These are phyloP conservation scores for Drosophila leonis DNA, from an alignment of 2,888 invertebrate genomes.

Conservation along the genomic window DNA sequence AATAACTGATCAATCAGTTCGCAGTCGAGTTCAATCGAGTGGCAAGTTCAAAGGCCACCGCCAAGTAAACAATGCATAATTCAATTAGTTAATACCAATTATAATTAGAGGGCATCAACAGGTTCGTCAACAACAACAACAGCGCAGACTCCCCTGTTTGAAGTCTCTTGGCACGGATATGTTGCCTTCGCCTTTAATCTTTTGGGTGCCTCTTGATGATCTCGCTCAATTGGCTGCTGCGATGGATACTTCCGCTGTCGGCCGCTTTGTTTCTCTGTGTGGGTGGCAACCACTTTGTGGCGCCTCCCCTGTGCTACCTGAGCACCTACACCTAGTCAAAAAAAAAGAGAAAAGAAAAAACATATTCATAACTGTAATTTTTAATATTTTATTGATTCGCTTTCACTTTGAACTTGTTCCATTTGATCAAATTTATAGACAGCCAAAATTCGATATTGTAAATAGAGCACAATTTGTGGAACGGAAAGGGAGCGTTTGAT, in stretches of 20 bases:
- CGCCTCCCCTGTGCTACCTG: constrained; percentile 14
- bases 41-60: constrained; percentile 67
- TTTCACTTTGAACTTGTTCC: constrained; percentile 71
- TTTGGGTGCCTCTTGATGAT: constrained; percentile 30
- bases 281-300: constrained; percentile 65
- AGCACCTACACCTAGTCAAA: neutral
- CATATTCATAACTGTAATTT: constrained; percentile 73
- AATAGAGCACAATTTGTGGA: constrained; percentile 39
- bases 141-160: constrained; percentile 53
- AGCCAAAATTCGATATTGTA: constrained; percentile 51
- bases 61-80: constrained; percentile 51
- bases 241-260: constrained; percentile 73
- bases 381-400: constrained; percentile 78
- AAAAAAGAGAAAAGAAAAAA: too few relatives aligned
- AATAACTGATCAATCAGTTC: constrained; percentile 58
- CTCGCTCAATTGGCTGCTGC: constrained; percentile 33
- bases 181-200: constrained; percentile 61
- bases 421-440: constrained; percentile 61
- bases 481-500: constrained; percentile 47
- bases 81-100: constrained; percentile 50
- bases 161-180: constrained; percentile 57
- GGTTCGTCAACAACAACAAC: constrained; percentile 67
- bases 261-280: constrained; percentile 63
- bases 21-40: constrained; percentile 65
- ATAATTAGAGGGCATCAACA: constrained; percentile 57